Evolutionary conservation across 2,888 invertebrate genomes (phyloP).

Genomic region (Ichneumon xanthorius): DNA sequence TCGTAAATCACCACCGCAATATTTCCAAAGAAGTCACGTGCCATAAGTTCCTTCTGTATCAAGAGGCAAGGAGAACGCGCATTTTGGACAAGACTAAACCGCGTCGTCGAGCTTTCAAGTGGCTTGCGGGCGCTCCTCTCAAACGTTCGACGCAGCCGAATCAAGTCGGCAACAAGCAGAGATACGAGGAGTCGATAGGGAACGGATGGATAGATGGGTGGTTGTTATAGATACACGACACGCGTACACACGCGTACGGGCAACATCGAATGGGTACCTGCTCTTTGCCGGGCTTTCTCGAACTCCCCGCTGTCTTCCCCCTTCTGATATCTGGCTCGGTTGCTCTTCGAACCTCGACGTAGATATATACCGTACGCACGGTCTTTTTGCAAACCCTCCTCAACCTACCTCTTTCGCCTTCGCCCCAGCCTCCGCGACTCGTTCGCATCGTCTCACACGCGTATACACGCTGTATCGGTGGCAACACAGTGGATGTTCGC

Average conservation of each 20-base stretch:
- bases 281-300: constrained; percentile 9
- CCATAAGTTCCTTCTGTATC: background rate
- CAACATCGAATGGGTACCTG: background rate
- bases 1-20: background rate
- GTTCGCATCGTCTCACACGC: background rate
- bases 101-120: constrained; percentile 73
- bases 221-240: constrained; percentile 1
- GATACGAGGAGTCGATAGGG: constrained; percentile 32
- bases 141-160: constrained; percentile 1
- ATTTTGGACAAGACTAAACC: constrained; percentile 76
- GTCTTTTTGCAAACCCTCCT: constrained; percentile 27
- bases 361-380: constrained; percentile 3
- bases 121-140: constrained; percentile 52
- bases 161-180: constrained; percentile 6
- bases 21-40: background rate
- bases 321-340: constrained; percentile 20
- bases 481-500: constrained; percentile 15
- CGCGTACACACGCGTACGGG: constrained; percentile 2
- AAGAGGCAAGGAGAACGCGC: background rate
- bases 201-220: constrained; percentile 21
- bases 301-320: constrained; percentile 14
- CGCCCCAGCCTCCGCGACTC: constrained; percentile 11
- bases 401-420: constrained; percentile 22
- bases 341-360: constrained; percentile 30
- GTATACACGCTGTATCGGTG: background rate